These are phyloP conservation scores for Leucophenga maculata DNA, from an alignment of 2,888 invertebrate species.

Conservation along the genomic window DNA sequence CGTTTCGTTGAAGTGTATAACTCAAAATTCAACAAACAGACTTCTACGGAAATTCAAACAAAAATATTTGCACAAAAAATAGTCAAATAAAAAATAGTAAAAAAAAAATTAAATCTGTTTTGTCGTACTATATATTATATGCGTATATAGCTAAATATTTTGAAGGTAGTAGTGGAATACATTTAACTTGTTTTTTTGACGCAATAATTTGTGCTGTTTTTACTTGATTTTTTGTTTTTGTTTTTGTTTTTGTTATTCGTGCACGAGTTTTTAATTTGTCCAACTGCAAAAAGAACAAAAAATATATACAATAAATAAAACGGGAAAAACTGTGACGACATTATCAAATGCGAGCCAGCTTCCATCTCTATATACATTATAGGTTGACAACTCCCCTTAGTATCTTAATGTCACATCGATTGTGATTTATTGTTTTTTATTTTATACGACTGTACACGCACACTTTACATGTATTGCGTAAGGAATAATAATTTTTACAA, in stretches of 20 bases:
- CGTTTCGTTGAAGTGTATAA: background rate
- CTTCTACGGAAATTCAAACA: background rate
- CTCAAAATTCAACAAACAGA: background rate
- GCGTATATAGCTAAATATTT: too few relatives aligned
- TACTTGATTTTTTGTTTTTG: background rate
- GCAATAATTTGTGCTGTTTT: too few relatives aligned
- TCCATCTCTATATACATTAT: too few relatives aligned
- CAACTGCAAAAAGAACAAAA: background rate
- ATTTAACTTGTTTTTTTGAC: conserved; percentile 5
- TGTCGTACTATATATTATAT: too few relatives aligned
- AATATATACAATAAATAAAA: too few relatives aligned
- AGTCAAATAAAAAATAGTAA: background rate
- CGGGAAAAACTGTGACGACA: conserved; percentile 5
- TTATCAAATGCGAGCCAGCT: background rate
- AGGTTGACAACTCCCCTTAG: too few relatives aligned
- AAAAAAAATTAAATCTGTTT: background rate
- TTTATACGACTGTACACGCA: too few relatives aligned
- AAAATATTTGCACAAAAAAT: conserved; percentile 8
- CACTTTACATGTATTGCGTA: too few relatives aligned
- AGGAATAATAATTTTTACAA: too few relatives aligned
- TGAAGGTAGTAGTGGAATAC: background rate
- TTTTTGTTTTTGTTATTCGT: background rate
- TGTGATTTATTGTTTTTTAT: too few relatives aligned
- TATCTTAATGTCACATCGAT: too few relatives aligned
- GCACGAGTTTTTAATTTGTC: conserved; percentile 11